Conservation (phyloP, 2,797 vertebrate genomes). For the Artibeus jamaicensis region DNA sequence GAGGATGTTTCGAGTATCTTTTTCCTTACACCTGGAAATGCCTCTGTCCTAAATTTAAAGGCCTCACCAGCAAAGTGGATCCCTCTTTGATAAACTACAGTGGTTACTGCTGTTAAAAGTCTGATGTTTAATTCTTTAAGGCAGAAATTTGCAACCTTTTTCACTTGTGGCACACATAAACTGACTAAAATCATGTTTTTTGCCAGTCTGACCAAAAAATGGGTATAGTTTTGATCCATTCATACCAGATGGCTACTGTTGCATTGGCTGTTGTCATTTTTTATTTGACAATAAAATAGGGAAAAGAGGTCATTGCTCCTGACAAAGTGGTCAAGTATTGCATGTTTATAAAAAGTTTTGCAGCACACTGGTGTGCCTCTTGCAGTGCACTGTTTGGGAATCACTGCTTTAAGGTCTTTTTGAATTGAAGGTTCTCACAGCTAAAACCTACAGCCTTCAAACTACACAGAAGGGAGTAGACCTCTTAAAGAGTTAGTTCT, state of each 20-base stretch:
- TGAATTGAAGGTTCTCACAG: constrained; percentile 44
- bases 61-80: neutral
- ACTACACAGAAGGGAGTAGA: neutral
- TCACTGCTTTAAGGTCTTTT: constrained; percentile 5
- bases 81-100: neutral
- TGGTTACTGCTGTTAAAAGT: neutral
- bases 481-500: neutral
- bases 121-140: constrained; percentile 28
- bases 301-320: neutral
- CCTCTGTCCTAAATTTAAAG: constrained; percentile 54
- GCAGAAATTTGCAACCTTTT: neutral
- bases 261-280: neutral
- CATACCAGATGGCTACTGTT: neutral
- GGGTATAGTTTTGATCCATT: neutral
- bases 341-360: neutral
- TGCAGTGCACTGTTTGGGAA: neutral
- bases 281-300: neutral
- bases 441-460: constrained; percentile 34
- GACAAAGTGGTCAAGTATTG: neutral
- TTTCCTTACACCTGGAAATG: constrained; percentile 14
- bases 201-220: neutral
- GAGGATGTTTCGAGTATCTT: neutral
- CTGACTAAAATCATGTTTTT: neutral
- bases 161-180: neutral
- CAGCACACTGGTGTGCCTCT: no score